Percentiles rank a stretch among this genome's conserved stretches.
These are phyloP conservation scores for Platysternon megacephalum DNA, from an alignment of 2,113 vertebrate genomes.

Conservation along the genomic window DNA sequence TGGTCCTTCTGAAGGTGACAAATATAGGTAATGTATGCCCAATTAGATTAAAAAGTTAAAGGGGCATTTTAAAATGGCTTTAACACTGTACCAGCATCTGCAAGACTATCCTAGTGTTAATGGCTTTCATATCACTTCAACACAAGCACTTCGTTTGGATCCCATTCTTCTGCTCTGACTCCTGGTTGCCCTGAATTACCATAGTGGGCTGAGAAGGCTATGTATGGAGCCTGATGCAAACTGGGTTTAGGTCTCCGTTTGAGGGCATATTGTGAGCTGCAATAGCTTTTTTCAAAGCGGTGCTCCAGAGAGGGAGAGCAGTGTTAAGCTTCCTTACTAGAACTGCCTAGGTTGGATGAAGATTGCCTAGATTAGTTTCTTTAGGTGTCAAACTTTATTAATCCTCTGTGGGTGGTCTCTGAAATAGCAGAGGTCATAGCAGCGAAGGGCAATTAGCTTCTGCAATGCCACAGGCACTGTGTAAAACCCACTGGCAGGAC, in stretches of 20 bases:
- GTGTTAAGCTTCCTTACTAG: not conserved
- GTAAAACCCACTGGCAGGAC: not conserved
- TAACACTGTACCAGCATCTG: not conserved
- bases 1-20: not conserved
- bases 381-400: not conserved
- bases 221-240: not conserved
- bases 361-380: not conserved
- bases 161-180: conserved; percentile 35
- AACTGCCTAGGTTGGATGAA: not conserved
- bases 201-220: not conserved
- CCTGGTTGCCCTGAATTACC: not conserved
- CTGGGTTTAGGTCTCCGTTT: not conserved
- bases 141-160: conserved; percentile 58
- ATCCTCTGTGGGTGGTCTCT: not conserved
- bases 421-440: not conserved
- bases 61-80: not conserved
- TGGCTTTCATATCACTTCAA: conserved; percentile 57
- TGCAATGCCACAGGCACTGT: not conserved
- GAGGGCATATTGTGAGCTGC: not conserved
- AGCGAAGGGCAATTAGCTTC: not conserved
- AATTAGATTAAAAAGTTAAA: not conserved
- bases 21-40: not conserved
- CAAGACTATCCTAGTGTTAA: conserved; percentile 31
- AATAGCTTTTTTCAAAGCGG: not conserved
- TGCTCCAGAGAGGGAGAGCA: not conserved